phyloP scores from a whole-genome alignment of 2,888 invertebrate species.

The Ferrisia virgata region DNA sequence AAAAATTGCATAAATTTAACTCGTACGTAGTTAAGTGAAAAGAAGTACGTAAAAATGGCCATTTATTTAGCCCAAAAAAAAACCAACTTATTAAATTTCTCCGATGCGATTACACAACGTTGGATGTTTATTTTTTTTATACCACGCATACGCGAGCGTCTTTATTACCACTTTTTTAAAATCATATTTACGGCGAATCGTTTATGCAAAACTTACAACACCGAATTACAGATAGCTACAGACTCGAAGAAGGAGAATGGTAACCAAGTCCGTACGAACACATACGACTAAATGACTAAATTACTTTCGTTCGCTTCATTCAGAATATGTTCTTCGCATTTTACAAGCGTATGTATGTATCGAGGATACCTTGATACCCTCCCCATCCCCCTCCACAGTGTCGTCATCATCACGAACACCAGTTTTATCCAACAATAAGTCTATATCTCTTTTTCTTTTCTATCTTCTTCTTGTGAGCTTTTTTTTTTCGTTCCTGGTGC shows the following conservation, averaged over 20 bases:
- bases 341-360: not conserved
- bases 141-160: not conserved
- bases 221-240: not conserved
- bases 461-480: too few species aligned
- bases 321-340: not conserved
- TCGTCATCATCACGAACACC: too few species aligned
- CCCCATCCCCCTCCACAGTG: too few species aligned
- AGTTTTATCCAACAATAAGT: too few species aligned
- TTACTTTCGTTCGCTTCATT: not conserved
- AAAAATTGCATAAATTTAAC: conserved; percentile 9
- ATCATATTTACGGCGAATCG: conserved; percentile 14
- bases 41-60: conserved; percentile 4
- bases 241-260: not conserved
- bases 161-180: conserved; percentile 1
- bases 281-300: not conserved
- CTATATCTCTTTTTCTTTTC: too few species aligned
- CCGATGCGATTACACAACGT: conserved; percentile 5
- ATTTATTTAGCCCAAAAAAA: not conserved
- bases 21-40: not conserved
- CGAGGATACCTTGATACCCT: not conserved
- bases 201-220: conserved; percentile 10
- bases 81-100: not conserved
- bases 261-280: too few species aligned
- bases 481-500: too few species aligned
- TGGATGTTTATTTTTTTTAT: not conserved